Conservation (phyloP, 2,888 invertebrate genomes). For the Harpagoxenus sublaevis region DNA sequence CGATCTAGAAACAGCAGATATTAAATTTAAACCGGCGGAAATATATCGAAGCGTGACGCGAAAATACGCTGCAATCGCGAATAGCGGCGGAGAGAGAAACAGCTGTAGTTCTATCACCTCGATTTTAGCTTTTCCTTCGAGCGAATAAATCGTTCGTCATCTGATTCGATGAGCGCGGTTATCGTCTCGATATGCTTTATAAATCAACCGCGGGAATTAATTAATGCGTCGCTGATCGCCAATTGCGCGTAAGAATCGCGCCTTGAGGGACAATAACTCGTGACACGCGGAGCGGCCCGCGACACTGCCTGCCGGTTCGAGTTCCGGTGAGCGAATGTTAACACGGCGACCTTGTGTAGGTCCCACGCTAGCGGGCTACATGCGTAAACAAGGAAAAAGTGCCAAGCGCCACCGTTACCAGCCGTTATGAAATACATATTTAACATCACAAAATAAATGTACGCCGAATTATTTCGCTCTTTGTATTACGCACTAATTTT, state of each 20-base stretch:
- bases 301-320: too few relatives aligned
- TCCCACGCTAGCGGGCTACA: neutral
- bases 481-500: neutral
- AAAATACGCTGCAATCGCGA: neutral
- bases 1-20: neutral
- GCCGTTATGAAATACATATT: neutral
- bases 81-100: neutral
- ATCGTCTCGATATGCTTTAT: neutral
- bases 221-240: neutral
- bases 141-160: neutral
- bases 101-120: neutral
- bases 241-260: neutral
- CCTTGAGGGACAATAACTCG: neutral
- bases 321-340: neutral
- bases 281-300: neutral
- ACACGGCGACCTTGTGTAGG: neutral
- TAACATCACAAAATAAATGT: neutral
- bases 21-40: neutral
- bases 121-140: neutral
- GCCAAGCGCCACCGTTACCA: neutral
- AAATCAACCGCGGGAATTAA: constrained; percentile 10
- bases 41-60: constrained; percentile 16
- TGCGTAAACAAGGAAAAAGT: neutral
- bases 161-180: neutral
- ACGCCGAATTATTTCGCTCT: neutral